Conservation (phyloP, 2,888 invertebrate species). For the Plagodis pulveraria region DNA sequence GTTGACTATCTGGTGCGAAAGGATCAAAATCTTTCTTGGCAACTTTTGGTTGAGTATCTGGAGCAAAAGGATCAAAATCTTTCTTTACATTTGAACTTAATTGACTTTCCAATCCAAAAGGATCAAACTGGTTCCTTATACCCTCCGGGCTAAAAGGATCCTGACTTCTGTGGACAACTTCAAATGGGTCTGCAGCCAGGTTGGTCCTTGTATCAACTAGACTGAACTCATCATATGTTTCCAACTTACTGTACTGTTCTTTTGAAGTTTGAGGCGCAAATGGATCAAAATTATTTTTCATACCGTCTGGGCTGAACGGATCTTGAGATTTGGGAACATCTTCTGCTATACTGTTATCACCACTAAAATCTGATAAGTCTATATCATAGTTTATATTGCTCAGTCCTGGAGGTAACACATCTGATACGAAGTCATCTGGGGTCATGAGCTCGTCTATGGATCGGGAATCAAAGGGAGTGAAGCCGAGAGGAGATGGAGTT, state of each 20-base stretch:
- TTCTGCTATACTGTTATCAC: constrained; percentile 89
- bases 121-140: constrained; percentile 59
- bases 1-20: constrained; percentile 73
- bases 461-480: constrained; percentile 83
- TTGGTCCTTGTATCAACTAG: constrained; percentile 53
- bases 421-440: constrained; percentile 84
- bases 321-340: constrained; percentile 73
- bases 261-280: constrained; percentile 75
- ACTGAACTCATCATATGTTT: constrained; percentile 71
- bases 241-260: constrained; percentile 52
- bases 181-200: constrained; percentile 58
- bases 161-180: constrained; percentile 58
- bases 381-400: constrained; percentile 91
- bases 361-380: constrained; percentile 90
- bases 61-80: constrained; percentile 67
- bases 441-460: constrained; percentile 86
- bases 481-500: constrained; percentile 85
- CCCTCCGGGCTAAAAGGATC: constrained; percentile 62
- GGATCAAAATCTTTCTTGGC: constrained; percentile 56
- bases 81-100: constrained; percentile 58
- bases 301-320: constrained; percentile 83
- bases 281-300: constrained; percentile 75
- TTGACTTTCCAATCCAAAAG: constrained; percentile 73
- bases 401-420: constrained; percentile 85
- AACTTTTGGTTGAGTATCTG: constrained; percentile 18